A percentile compares a stretch with the other conserved stretches of the same genome.
Conservation (phyloP, 2,888 invertebrate genomes). For the Euplexia lucipara region DNA sequence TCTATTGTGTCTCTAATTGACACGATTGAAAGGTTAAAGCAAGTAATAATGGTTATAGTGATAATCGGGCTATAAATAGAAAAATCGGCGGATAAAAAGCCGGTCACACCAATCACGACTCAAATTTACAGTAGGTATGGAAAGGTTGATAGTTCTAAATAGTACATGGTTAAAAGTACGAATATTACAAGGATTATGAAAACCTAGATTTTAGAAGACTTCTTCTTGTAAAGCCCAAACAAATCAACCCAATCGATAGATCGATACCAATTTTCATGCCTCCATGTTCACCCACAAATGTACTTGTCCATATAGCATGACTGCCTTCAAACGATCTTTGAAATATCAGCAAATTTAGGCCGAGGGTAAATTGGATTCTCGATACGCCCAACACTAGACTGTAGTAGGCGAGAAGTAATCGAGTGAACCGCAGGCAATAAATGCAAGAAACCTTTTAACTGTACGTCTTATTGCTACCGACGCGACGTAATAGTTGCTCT, state of each 20-base stretch:
- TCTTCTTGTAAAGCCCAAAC: not conserved
- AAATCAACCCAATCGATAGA: too few relatives aligned
- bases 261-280: too few relatives aligned
- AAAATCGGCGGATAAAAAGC: too few relatives aligned
- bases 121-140: too few relatives aligned
- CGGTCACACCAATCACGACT: too few relatives aligned
- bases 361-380: conserved; percentile 19
- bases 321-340: conserved; percentile 16
- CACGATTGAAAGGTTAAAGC: too few relatives aligned
- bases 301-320: not conserved
- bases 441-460: conserved; percentile 64
- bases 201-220: not conserved
- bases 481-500: conserved; percentile 14
- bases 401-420: conserved; percentile 19
- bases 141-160: too few relatives aligned
- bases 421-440: conserved; percentile 49
- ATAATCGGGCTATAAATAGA: too few relatives aligned
- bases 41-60: too few relatives aligned
- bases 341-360: conserved; percentile 2
- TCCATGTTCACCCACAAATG: not conserved
- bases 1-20: too few relatives aligned
- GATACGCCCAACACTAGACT: conserved; percentile 13
- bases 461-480: conserved; percentile 34
- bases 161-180: too few relatives aligned
- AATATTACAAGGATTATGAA: not conserved